These are phyloP conservation scores for Amazona guildingii DNA, from an alignment of 2,113 vertebrate genomes.

Conservation along the genomic window DNA sequence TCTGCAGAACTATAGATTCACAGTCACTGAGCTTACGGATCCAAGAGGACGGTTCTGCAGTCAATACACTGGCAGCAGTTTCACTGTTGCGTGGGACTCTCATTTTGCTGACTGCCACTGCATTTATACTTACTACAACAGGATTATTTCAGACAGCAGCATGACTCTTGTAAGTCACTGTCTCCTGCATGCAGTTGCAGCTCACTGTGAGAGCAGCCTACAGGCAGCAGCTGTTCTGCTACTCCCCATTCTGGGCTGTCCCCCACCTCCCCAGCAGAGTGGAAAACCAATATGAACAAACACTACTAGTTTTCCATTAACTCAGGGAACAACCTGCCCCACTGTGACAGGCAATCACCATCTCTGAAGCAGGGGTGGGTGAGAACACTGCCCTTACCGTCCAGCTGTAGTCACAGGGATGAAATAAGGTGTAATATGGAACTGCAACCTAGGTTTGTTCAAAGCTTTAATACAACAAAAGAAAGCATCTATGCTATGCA, in stretches of 20 bases:
- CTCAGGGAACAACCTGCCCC: background rate
- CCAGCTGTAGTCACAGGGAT: background rate
- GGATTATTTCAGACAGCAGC: background rate
- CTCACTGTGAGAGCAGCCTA: background rate
- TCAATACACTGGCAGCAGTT: too few species aligned
- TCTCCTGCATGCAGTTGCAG: background rate
- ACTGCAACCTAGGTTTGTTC: background rate
- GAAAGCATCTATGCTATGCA: too few species aligned
- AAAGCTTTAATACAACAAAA: fast-evolving
- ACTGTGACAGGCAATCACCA: fast-evolving
- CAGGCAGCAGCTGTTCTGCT: fast-evolving
- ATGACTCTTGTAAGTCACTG: fast-evolving
- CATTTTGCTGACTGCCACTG: background rate
- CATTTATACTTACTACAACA: too few species aligned
- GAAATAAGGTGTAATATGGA: fast-evolving
- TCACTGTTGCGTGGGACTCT: fast-evolving
- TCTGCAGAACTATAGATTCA: background rate
- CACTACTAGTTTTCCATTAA: fast-evolving
- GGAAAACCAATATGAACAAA: fast-evolving
- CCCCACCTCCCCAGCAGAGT: background rate
- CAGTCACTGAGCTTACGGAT: background rate
- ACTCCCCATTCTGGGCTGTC: background rate
- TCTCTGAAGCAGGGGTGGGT: fast-evolving
- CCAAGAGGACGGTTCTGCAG: background rate
- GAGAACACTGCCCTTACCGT: background rate